Evolutionary conservation across 2,113 vertebrate genomes (phyloP).

Genomic region (Malurus elegans): DNA sequence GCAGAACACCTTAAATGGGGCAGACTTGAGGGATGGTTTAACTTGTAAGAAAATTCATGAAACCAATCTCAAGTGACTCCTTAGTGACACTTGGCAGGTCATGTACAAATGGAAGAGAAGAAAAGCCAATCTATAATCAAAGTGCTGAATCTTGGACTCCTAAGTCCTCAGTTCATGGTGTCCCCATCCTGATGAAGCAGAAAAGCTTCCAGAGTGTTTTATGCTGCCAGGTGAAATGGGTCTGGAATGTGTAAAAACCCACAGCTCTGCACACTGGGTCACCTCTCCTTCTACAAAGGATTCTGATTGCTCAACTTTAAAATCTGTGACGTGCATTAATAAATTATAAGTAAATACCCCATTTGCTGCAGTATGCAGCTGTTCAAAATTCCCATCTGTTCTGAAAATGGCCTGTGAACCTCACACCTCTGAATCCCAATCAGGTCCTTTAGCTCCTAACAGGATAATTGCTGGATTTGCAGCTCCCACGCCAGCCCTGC

Average conservation of each 20-base stretch:
- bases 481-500: not conserved
- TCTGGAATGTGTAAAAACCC: not conserved
- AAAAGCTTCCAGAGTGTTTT: not conserved
- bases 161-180: not conserved
- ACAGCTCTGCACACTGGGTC: not conserved
- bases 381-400: not conserved
- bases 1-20: not conserved
- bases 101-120: fast-evolving
- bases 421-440: not conserved
- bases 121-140: not conserved
- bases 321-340: not conserved
- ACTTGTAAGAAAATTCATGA: not conserved
- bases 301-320: not conserved
- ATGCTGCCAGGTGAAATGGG: not conserved
- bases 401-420: not conserved
- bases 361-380: not conserved
- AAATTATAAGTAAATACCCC: not conserved
- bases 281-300: not conserved
- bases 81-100: not conserved
- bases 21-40: not conserved
- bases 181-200: not conserved
- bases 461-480: not conserved
- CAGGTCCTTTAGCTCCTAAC: not conserved
- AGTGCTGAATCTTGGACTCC: not conserved
- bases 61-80: not conserved